Conservation (phyloP, 2,888 invertebrate genomes). For the Eumacrocentrus americanus region DNA sequence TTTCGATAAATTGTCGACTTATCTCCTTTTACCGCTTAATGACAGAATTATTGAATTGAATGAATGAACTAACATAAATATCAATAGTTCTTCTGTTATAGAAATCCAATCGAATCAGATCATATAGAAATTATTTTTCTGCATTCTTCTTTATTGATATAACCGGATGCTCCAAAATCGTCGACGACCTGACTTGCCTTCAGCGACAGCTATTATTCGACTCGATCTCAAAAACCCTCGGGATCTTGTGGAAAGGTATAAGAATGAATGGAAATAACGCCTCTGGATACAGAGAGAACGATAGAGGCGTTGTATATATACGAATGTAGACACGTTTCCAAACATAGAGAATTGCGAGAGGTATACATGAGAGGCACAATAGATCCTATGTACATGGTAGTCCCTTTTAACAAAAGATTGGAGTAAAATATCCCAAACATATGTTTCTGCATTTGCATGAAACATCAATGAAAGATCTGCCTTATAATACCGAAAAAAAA, state of each 20-base stretch:
- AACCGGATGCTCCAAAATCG: neutral
- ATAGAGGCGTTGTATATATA: neutral
- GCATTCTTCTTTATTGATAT: slow-evolving; percentile 6
- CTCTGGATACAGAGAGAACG: neutral
- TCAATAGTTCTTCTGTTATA: neutral
- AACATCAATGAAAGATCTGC: too few species aligned
- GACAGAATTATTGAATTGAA: neutral
- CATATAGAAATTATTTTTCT: neutral
- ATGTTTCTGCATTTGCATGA: too few species aligned
- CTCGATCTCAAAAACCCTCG: neutral
- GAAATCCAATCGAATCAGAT: neutral
- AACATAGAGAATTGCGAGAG: slow-evolving; percentile 12
- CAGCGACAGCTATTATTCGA: slow-evolving; percentile 22
- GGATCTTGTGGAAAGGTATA: neutral
- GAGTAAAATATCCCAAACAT: too few species aligned
- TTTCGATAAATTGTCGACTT: too few species aligned
- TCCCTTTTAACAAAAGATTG: too few species aligned
- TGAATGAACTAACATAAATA: neutral
- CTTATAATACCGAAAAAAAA: too few species aligned
- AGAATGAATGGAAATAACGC: slow-evolving; percentile 10
- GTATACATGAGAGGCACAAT: slow-evolving; percentile 15
- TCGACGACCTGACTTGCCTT: slow-evolving; percentile 20
- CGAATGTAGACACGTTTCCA: slow-evolving; percentile 23
- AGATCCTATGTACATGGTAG: neutral
- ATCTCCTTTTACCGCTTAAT: too few species aligned